Base-by-base conservation (phyloP, 1,140 invertebrate genomes). In the Drosophila biarmipes region DNA sequence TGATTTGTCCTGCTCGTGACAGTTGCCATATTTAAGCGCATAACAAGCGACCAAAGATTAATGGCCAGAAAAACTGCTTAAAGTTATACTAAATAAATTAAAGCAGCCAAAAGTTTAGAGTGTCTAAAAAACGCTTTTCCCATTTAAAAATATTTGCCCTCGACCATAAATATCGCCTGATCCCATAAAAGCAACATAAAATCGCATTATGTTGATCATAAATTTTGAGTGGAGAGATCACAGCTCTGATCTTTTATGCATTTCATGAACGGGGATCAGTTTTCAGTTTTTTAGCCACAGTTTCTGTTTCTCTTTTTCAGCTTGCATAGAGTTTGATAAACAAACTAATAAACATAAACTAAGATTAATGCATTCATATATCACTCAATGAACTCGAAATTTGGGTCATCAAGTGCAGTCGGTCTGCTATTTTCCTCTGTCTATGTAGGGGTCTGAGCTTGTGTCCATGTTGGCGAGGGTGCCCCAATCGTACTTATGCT, bases 361-460 rank as follows among this genome's bases (percentile, higher is more conserved):
- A 89, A 84, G 84, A 89, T 89, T 84, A 89, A 89, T 89, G 84
- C 84, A 79, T 61, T 67, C 76, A 89, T 89, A 89, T 89, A 89
- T 89, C 85, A 89, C 84, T 89, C 84, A 89, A 80, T 75, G 35
- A 73, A 54, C 52, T 68, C 55, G n/a, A 67, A 86, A 89, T 84
- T 78, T 89, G 84, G 84, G 84, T 89, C 84, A 89, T 80, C 80
- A 73, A 87, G 75, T 87, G 82, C 82, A 89, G 56, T 56, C 48
- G 38, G 55, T 64, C 66, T 48, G 46, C 37, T 53, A 11, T 49
- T 31, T 29, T 11, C 24, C n/a, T 17, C 24, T 34, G 29, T 35
- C n/a, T 21, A 10, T 46, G 27, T 63, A 21, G 59, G 52, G 31
- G 27, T 15, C 34, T 46, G 42, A 46, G 27, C 17, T 37, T 46